Conservation (phyloP, 2,113 vertebrate species). For the Etia nguti region DNA sequence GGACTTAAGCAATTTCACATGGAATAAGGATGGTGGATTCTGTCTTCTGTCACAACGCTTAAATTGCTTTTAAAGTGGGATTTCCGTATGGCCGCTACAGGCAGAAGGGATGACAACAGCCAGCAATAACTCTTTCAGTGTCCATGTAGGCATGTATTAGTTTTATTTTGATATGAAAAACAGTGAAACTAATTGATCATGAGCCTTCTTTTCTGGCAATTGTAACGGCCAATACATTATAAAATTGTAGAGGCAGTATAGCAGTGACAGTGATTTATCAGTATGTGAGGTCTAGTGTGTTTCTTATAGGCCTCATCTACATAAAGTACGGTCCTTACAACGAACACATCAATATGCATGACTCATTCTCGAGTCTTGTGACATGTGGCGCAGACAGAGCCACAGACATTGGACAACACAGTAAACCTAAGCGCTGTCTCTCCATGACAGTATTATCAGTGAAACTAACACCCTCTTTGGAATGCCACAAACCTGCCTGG, state of each 20-base stretch:
- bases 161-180: background rate
- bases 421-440: conserved; percentile 34
- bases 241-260: background rate
- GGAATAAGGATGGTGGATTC: background rate
- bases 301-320: conserved; percentile 3
- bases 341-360: background rate
- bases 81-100: background rate
- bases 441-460: conserved; percentile 54
- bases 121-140: background rate
- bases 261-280: conserved; percentile 4
- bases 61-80: background rate
- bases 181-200: background rate
- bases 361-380: background rate
- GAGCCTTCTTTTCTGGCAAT: background rate
- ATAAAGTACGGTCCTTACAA: background rate
- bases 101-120: background rate
- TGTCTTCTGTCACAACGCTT: background rate
- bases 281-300: background rate
- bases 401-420: conserved; percentile 27
- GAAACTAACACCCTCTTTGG: conserved; percentile 64
- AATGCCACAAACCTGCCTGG: conserved; percentile 56
- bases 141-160: background rate
- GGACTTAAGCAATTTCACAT: background rate
- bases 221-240: background rate
- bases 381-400: conserved; percentile 17